Evolutionary conservation across 2,888 invertebrate genomes (phyloP).

Genomic region (Caenorhabditis sp.): DNA sequence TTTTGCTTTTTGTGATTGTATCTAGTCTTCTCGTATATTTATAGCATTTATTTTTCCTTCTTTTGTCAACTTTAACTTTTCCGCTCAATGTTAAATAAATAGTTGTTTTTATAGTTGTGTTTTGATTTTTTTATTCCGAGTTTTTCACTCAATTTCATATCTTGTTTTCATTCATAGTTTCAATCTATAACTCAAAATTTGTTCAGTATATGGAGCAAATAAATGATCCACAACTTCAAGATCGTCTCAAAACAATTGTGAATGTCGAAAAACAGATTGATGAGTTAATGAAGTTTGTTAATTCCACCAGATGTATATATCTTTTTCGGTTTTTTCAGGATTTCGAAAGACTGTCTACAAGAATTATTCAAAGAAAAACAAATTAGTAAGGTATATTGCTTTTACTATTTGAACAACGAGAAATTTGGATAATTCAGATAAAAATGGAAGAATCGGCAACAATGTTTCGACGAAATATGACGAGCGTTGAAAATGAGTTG

Average conservation of each 20-base stretch:
- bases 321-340: slow-evolving; percentile 6
- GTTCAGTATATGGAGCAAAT: neutral
- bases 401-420: neutral
- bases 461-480: slow-evolving; percentile 39
- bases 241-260: slow-evolving; percentile 36
- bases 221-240: slow-evolving; percentile 14
- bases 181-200: neutral
- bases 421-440: slow-evolving; percentile 26
- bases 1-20: no score
- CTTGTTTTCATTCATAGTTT: neutral
- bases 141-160: neutral
- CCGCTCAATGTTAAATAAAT: neutral
- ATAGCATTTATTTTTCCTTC: neutral
- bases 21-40: neutral
- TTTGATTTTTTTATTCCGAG: neutral
- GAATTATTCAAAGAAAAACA: slow-evolving; percentile 58
- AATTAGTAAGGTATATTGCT: slow-evolving; percentile 34
- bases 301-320: neutral
- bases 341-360: slow-evolving; percentile 27
- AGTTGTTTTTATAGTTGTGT: neutral
- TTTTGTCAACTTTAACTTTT: neutral
- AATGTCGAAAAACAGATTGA: slow-evolving; percentile 45
- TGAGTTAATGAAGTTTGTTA: slow-evolving; percentile 40
- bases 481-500: slow-evolving; percentile 42
- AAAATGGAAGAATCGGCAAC: slow-evolving; percentile 54